These are phyloP conservation scores for Pseudococcus longispinus DNA, from an alignment of 2,888 invertebrate species.

Conservation along the genomic window DNA sequence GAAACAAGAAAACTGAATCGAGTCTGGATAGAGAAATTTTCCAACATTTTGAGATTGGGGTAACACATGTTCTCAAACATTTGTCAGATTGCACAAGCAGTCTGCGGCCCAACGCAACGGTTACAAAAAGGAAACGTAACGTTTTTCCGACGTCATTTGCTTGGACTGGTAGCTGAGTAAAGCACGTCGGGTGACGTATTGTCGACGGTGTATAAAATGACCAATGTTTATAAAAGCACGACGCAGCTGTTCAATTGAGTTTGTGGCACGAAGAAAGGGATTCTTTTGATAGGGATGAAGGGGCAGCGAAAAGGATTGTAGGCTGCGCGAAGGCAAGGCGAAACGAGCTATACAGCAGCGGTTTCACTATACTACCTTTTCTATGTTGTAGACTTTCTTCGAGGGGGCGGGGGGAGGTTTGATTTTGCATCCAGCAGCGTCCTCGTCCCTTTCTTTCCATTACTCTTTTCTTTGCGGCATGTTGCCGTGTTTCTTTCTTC, in stretches of 20 bases:
- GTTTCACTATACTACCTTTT: not conserved
- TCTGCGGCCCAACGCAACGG: not conserved
- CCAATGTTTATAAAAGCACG: constrained; percentile 39
- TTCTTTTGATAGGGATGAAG: constrained; percentile 7
- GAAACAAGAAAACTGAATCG: not conserved
- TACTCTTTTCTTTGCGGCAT: not conserved
- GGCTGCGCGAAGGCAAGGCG: constrained; percentile 22
- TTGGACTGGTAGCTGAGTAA: not conserved
- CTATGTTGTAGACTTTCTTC: not conserved
- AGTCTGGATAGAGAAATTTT: no score
- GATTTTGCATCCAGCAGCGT: constrained; percentile 10
- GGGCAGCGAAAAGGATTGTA: not conserved
- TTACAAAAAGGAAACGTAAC: not conserved
- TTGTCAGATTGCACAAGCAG: not conserved
- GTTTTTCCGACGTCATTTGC: not conserved
- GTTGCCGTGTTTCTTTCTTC: not conserved
- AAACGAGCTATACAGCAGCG: not conserved
- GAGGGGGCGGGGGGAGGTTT: not conserved
- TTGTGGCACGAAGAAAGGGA: not conserved
- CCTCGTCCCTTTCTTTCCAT: not conserved
- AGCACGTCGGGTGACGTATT: constrained; percentile 10
- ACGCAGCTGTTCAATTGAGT: constrained; percentile 30
- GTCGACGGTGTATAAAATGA: constrained; percentile 4
- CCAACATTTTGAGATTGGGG: not conserved
- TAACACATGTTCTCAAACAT: not conserved